Conservation (phyloP, 2,888 invertebrate species). For the Eupithecia subumbrata region DNA sequence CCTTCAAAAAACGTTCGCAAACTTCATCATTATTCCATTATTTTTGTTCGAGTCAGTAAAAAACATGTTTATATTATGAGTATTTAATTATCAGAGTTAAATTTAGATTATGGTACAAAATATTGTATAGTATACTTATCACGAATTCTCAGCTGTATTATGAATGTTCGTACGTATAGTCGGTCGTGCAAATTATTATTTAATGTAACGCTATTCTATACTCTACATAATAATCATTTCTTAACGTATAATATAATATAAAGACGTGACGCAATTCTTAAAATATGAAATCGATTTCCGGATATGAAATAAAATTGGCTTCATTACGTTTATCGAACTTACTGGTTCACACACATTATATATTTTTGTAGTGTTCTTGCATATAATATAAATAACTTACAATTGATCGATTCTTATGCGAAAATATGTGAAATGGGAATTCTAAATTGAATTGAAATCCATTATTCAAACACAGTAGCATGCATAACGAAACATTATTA, state of each 20-base stretch:
- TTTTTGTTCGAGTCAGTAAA: slow-evolving; percentile 43
- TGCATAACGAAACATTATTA: background rate
- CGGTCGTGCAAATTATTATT: slow-evolving; percentile 20
- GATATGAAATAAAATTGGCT: slow-evolving; percentile 20
- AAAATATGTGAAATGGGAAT: slow-evolving; percentile 1
- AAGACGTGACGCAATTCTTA: slow-evolving; percentile 34
- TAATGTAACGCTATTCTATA: slow-evolving; percentile 35
- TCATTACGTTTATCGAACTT: background rate
- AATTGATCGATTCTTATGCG: slow-evolving; percentile 25
- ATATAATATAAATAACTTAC: background rate
- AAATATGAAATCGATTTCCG: slow-evolving; percentile 29
- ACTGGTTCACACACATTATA: background rate
- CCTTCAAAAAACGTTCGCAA: slow-evolving; percentile 35
- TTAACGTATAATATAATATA: slow-evolving; percentile 48
- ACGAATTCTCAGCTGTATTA: slow-evolving; percentile 42
- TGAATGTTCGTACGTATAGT: slow-evolving; percentile 33
- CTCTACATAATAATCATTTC: slow-evolving; percentile 52
- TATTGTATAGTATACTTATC: slow-evolving; percentile 48
- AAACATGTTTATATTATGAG: slow-evolving; percentile 37
- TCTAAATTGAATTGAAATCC: background rate
- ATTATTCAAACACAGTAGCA: background rate
- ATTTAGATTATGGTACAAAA: slow-evolving; percentile 53
- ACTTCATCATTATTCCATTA: slow-evolving; percentile 39
- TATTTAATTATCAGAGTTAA: slow-evolving; percentile 52
- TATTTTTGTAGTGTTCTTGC: background rate